Percentiles rank a stretch among this genome's conserved stretches.
phyloP scores from a whole-genome alignment of 2,797 vertebrate genomes.

The Vespertilio murinus region DNA sequence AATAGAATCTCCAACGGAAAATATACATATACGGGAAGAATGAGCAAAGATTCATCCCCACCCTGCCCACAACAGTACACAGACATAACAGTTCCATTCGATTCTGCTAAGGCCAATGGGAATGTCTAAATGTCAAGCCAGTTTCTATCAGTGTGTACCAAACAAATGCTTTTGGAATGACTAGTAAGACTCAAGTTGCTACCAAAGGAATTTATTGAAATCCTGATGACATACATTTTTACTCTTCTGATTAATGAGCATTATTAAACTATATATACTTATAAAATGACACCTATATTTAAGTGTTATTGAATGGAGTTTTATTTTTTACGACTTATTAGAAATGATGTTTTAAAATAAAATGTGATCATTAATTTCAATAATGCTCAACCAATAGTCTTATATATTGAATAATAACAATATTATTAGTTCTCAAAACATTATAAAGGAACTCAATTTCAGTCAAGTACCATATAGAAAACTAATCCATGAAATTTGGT shows the following conservation, averaged over 20 bases:
- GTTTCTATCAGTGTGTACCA: slow-evolving; percentile 61
- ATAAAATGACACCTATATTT: not conserved
- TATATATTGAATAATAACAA: not conserved
- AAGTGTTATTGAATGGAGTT: not conserved
- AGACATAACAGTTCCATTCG: slow-evolving; percentile 58
- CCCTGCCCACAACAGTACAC: slow-evolving; percentile 60
- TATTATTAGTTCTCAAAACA: not conserved
- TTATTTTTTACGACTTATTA: not conserved
- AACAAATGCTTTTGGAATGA: slow-evolving; percentile 52
- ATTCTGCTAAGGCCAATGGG: slow-evolving; percentile 51
- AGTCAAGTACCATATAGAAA: not conserved
- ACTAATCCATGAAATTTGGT: not conserved
- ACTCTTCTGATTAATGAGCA: not conserved
- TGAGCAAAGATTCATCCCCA: slow-evolving; percentile 31
- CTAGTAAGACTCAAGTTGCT: slow-evolving; percentile 53
- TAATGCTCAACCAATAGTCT: not conserved
- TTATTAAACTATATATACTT: not conserved
- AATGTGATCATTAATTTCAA: not conserved
- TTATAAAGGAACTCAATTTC: not conserved
- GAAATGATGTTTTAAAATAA: not conserved
- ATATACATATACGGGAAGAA: slow-evolving; percentile 39
- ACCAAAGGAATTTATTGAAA: slow-evolving; percentile 32
- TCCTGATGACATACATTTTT: slow-evolving; percentile 36
- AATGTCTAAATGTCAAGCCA: slow-evolving; percentile 69
- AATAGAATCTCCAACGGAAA: slow-evolving; percentile 58